These are phyloP conservation scores for Hoplodrina blanda DNA, from an alignment of 2,888 invertebrate genomes.

Conservation along the genomic window DNA sequence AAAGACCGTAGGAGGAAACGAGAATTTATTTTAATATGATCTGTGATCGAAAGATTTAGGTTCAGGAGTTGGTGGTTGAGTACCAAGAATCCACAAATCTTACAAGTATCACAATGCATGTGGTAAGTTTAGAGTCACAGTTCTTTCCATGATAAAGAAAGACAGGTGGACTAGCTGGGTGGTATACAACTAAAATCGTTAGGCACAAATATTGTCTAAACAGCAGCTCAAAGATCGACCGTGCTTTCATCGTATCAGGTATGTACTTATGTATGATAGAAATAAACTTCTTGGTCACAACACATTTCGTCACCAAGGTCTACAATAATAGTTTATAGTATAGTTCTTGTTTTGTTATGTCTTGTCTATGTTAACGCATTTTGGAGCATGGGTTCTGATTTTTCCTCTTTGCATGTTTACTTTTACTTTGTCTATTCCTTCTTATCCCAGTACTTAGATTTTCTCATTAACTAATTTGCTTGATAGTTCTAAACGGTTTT, in stretches of 20 bases:
- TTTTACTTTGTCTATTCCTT: not conserved
- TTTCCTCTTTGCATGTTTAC: conserved; percentile 27
- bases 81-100: not conserved
- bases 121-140: conserved; percentile 1
- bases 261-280: not conserved
- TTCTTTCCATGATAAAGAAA: not conserved
- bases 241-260: not conserved
- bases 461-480: not conserved
- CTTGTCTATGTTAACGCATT: conserved; percentile 20
- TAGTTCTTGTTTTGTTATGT: not conserved
- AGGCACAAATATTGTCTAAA: not conserved
- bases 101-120: not conserved
- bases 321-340: conserved; percentile 5
- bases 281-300: not conserved
- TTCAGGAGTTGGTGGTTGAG: not conserved
- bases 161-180: not conserved
- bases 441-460: conserved; percentile 5
- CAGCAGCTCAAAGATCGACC: not conserved
- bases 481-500: not conserved
- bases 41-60: not conserved
- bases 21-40: too few species aligned
- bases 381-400: conserved; percentile 12
- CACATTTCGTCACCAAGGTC: not conserved
- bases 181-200: not conserved
- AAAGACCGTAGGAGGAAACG: too few species aligned